Evolutionary conservation across 2,113 vertebrate species (phyloP).

Genomic region (Perca fluviatilis): DNA sequence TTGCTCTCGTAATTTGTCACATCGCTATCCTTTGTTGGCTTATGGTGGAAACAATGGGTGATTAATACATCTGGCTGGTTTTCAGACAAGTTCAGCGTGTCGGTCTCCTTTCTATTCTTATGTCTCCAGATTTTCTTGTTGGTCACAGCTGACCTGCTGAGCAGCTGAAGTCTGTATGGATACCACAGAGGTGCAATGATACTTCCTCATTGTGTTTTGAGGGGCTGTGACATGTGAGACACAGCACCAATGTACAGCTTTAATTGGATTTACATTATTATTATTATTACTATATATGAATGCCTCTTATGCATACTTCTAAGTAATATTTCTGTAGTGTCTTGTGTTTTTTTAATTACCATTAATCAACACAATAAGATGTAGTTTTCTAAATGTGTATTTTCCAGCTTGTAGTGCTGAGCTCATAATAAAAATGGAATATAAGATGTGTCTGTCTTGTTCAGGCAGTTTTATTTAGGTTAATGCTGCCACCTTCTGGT

Average conservation of each 20-base stretch:
- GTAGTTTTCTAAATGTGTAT: background rate
- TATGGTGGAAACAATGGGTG: background rate
- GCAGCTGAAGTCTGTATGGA: slow-evolving; percentile 11
- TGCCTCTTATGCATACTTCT: background rate
- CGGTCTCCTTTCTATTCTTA: background rate
- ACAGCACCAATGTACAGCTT: background rate
- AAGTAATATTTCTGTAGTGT: background rate
- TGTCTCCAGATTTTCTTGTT: background rate
- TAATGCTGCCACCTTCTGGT: slow-evolving; percentile 41
- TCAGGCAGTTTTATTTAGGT: background rate
- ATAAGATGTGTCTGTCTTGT: background rate
- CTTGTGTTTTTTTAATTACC: background rate
- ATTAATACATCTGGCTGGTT: background rate
- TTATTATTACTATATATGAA: background rate
- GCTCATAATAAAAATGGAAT: no score
- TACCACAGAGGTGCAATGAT: background rate
- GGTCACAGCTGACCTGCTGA: slow-evolving; percentile 14
- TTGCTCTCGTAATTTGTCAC: background rate
- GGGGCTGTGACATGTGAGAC: background rate
- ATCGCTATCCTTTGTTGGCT: background rate
- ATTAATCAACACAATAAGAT: background rate
- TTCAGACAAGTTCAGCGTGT: slow-evolving; percentile 34
- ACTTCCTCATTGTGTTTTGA: slow-evolving; percentile 54
- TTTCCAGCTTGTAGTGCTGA: background rate
- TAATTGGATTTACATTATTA: background rate